Conservation (phyloP, 2,797 vertebrate genomes). For the Sebastes cheni region DNA sequence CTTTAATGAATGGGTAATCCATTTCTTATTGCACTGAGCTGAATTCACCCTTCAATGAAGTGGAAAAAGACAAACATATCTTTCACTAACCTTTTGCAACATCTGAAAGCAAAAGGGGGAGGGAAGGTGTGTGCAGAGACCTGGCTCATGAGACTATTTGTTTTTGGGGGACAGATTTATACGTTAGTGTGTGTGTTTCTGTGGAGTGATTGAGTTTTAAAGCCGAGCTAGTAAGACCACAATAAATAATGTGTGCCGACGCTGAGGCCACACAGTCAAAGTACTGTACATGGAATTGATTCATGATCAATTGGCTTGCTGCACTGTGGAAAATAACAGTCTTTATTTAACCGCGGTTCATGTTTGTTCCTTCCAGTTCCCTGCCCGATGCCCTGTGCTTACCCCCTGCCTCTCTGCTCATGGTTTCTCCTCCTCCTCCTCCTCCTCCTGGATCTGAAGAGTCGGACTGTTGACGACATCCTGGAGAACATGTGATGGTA, state of each 20-base stretch:
- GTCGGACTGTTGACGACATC: constrained; percentile 48
- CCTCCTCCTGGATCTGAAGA: constrained; percentile 40
- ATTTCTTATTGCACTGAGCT: constrained; percentile 74
- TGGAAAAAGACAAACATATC: constrained; percentile 80
- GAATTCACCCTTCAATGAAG: constrained; percentile 78
- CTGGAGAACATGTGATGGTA: constrained; percentile 58
- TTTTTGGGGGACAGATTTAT: constrained; percentile 55
- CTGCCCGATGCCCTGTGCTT: not conserved
- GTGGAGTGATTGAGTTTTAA: constrained; percentile 58
- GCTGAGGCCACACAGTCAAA: constrained; percentile 46
- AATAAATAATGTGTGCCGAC: constrained; percentile 54
- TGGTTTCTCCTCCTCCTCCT: constrained; percentile 30
- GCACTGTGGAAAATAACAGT: constrained; percentile 44
- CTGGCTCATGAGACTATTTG: constrained; percentile 51
- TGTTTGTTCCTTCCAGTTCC: constrained; percentile 35
- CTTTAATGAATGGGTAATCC: constrained; percentile 79
- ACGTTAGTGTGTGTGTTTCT: constrained; percentile 39
- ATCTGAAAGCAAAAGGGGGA: constrained; percentile 41
- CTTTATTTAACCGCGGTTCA: constrained; percentile 51
- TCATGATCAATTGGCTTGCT: constrained; percentile 58
- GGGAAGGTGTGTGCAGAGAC: constrained; percentile 27
- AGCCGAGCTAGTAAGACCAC: constrained; percentile 41
- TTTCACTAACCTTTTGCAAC: constrained; percentile 71
- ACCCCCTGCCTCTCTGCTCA: constrained; percentile 11
- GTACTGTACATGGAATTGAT: constrained; percentile 53